These are phyloP conservation scores for Clarias macrocephalus DNA, from an alignment of 2,113 vertebrate species.

Conservation along the genomic window DNA sequence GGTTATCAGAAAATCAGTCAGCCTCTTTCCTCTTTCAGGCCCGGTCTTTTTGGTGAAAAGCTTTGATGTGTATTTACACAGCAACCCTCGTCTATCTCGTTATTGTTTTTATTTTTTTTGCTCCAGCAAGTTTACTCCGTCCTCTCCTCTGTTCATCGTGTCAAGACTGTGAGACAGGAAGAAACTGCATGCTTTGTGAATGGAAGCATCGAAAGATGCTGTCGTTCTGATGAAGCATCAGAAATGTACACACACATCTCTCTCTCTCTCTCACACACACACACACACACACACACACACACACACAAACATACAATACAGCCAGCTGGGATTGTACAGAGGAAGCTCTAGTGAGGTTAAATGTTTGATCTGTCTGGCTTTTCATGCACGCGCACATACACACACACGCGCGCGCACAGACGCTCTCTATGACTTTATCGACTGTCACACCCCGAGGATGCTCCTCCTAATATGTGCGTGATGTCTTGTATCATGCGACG, in stretches of 20 bases:
- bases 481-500: conserved; percentile 30
- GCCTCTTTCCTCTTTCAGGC: neutral
- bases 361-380: conserved; percentile 11
- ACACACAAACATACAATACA: neutral
- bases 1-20: neutral
- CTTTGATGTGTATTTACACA: conserved; percentile 33
- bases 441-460: neutral
- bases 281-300: neutral
- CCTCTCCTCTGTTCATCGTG: neutral
- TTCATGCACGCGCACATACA: neutral
- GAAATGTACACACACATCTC: neutral
- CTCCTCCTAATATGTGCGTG: neutral
- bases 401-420: conserved; percentile 25
- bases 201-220: neutral
- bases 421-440: neutral
- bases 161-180: conserved; percentile 11
- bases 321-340: conserved; percentile 27
- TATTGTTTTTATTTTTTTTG: neutral
- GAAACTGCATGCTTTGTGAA: conserved; percentile 14
- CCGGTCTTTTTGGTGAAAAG: conserved; percentile 39
- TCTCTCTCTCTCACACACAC: neutral
- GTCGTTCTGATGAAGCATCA: conserved; percentile 22
- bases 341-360: conserved; percentile 43
- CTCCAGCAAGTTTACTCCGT: neutral
- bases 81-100: neutral